Evolutionary conservation across 2,113 vertebrate species (phyloP), one percentile per base, ranked within the genome.

Genomic region (Lonchura striata): DNA sequence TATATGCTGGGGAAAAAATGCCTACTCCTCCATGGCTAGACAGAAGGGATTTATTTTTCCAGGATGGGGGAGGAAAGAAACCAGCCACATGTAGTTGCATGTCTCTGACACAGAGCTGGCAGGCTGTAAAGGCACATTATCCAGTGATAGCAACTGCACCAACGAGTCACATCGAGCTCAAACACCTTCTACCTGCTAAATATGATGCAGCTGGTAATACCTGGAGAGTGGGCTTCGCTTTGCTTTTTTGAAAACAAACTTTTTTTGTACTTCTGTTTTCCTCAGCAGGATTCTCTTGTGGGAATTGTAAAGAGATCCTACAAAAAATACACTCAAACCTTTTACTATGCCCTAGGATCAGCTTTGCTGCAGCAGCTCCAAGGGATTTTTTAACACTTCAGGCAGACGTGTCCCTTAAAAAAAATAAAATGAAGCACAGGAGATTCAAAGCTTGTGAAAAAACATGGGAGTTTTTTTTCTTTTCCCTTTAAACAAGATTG

Each of bases 241-340:
- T 68, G 35, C 6, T 35, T 53, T 46, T 79, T 83, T 56, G 31
- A 68, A 89, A 89, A 78, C 9, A 64, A 70, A 77, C 6, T 41
- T 86, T 50, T 61, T 71, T 61, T 75, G 60, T 47, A 91, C 49
- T 63, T 78, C 72, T 75, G 3, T 79, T 83, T 91, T 79, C 56
- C 61, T 76, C 27, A 71, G 53, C 53, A 69, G n/a, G 64, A 76
- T 92, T 72, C 47, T 92, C 84, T 60, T 17, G 71, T 23, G 83
- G 64, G 92, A 92, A 88, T 15, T 77, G 82, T 86, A 93, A 96
- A 93, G 27, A 75, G 60, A 88, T 88, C 88, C 81, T 61, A 54
- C 84, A 93, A 91, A 91, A 94, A 93, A 90, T 18, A 94, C 76
- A 92, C 72, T 75, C 82, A 87, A 87, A 92, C 12, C 24, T 93